A percentile compares a stretch with the other conserved stretches of the same genome.
Conservation (phyloP, 1,140 invertebrate species). For the Aphelenchoides fujianensis region DNA sequence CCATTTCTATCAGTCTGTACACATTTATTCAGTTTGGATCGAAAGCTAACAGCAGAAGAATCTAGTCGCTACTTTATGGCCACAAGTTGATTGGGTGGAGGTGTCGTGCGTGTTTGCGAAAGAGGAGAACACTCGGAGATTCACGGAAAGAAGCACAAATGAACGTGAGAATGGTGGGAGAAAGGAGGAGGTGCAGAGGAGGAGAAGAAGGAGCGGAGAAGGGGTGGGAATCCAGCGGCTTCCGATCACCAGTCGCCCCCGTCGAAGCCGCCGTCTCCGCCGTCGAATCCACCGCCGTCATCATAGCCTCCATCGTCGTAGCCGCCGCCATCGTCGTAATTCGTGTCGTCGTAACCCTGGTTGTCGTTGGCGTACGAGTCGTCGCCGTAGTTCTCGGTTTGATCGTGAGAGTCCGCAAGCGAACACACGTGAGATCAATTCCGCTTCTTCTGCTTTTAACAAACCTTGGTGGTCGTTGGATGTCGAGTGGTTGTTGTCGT, state of each 20-base stretch:
- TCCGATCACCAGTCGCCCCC: slow-evolving; percentile 43
- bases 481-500: slow-evolving; percentile 28
- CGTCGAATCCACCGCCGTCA: slow-evolving; percentile 23
- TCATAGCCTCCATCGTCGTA: slow-evolving; percentile 7
- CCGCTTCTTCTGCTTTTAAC: not conserved
- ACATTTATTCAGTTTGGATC: too few species aligned
- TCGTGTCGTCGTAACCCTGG: slow-evolving; percentile 18
- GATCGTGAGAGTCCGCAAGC: not conserved
- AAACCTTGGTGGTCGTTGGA: slow-evolving; percentile 1
- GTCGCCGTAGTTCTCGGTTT: slow-evolving; percentile 21
- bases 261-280: slow-evolving; percentile 37
- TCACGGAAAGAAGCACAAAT: too few species aligned
- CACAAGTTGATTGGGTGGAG: too few species aligned
- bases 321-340: slow-evolving; percentile 42
- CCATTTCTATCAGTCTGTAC: too few species aligned
- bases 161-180: too few species aligned
- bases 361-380: slow-evolving; percentile 20
- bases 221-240: too few species aligned
- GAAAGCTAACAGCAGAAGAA: too few species aligned
- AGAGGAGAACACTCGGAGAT: too few species aligned
- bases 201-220: too few species aligned
- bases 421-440: not conserved
- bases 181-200: too few species aligned
- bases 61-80: too few species aligned
- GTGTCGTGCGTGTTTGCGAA: too few species aligned